Conservation (phyloP, 2,888 invertebrate species). For the Blastobasis lacticolella region DNA sequence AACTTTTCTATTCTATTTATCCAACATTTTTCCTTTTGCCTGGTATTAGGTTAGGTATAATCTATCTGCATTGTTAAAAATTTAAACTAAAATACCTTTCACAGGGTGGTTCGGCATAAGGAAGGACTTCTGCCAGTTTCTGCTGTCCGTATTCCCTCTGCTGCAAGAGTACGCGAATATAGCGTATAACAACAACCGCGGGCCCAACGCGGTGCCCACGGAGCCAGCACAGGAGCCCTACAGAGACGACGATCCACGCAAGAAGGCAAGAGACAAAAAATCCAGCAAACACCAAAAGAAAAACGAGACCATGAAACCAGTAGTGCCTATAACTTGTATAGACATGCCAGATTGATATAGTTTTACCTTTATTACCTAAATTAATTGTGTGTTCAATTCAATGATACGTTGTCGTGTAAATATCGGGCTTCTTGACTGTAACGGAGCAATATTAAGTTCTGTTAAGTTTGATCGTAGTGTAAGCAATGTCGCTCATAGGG, state of each 20-base stretch:
- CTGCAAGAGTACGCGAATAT: conserved; percentile 99
- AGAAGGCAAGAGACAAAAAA: conserved; percentile 75
- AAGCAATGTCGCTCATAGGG: conserved; percentile 15
- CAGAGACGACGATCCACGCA: conserved; percentile 56
- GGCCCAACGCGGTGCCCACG: conserved; percentile 37
- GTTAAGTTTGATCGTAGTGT: conserved; percentile 58
- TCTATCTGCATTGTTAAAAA: no score
- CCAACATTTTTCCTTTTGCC: no score
- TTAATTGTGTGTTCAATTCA: conserved; percentile 57
- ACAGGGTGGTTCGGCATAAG: conserved; percentile 99
- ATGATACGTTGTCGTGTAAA: conserved; percentile 22
- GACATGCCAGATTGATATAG: conserved; percentile 89
- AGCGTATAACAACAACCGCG: conserved; percentile 85
- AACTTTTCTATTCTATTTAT: no score
- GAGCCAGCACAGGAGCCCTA: conserved; percentile 63
- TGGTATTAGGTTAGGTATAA: no score
- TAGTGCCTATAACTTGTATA: conserved; percentile 91
- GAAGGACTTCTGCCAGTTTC: conserved; percentile 97
- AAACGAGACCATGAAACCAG: conserved; percentile 86
- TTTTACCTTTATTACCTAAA: background rate
- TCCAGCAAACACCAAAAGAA: conserved; percentile 81
- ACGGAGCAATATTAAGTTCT: conserved; percentile 52
- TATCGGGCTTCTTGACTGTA: conserved; percentile 36
- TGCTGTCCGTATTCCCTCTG: conserved; percentile 94
- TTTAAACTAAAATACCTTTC: conserved; percentile 25